Evolutionary conservation across 2,888 invertebrate species (phyloP).

Genomic region (Melieria omissa): DNA sequence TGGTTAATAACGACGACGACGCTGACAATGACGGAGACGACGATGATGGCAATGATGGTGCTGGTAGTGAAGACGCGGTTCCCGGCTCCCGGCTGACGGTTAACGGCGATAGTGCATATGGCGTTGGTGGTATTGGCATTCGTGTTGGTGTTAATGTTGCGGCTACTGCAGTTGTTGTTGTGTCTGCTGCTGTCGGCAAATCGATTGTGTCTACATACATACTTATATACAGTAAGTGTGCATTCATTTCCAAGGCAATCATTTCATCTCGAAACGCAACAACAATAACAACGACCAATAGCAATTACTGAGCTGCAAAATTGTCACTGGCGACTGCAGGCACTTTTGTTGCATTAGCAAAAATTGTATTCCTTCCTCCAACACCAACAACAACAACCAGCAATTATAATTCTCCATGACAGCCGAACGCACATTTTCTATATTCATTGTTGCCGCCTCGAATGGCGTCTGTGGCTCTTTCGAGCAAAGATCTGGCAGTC

Average conservation of each 20-base stretch:
- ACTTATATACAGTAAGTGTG: background rate
- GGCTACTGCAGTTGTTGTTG: background rate
- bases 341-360: conserved; percentile 11
- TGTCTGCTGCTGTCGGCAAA: background rate
- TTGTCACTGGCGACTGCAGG: background rate
- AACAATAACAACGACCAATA: background rate
- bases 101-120: no score
- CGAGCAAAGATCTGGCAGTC: background rate
- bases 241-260: background rate
- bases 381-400: no score
- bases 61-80: background rate
- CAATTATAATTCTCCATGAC: no score
- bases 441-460: background rate
- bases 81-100: background rate
- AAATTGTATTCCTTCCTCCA: background rate
- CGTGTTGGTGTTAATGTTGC: background rate
- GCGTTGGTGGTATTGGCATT: no score
- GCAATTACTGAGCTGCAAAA: background rate
- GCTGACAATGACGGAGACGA: background rate
- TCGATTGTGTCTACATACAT: background rate
- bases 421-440: background rate
- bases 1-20: background rate
- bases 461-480: conserved; percentile 6
- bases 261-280: no score
- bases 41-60: background rate